Conservation (phyloP, 2,797 vertebrate species). For the Gadopsis marmoratus region DNA sequence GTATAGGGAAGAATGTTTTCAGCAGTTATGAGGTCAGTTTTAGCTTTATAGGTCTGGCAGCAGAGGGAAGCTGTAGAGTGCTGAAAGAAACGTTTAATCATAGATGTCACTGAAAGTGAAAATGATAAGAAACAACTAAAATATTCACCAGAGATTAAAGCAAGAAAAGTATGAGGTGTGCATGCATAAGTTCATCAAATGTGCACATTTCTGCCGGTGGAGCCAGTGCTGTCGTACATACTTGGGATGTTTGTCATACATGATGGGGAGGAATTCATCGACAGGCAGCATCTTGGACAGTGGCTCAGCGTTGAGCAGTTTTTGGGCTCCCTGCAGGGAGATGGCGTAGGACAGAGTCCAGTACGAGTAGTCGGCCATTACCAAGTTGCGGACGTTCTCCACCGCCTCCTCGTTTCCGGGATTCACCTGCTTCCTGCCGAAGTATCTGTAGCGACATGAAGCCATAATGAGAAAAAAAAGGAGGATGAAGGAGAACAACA, state of each 20-base stretch:
- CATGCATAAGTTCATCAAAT: neutral
- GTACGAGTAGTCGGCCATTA: conserved; percentile 92
- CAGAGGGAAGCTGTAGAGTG: neutral
- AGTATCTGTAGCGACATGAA: conserved; percentile 85
- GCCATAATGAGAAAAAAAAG: neutral
- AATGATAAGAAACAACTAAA: neutral
- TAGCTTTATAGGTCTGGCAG: conserved; percentile 18
- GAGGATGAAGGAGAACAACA: neutral
- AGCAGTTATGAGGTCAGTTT: conserved; percentile 36
- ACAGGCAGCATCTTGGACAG: conserved; percentile 96
- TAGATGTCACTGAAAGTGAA: neutral
- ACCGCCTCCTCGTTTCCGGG: conserved; percentile 86
- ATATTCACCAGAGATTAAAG: neutral
- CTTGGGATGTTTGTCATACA: conserved; percentile 98
- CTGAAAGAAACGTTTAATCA: conserved; percentile 1
- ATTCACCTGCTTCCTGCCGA: conserved; percentile 96
- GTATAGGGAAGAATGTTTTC: conserved; percentile 22
- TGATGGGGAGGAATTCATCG: conserved; percentile 97
- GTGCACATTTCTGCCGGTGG: neutral
- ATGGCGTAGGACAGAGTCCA: conserved; percentile 96
- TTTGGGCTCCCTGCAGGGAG: conserved; percentile 91
- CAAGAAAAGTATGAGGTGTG: neutral
- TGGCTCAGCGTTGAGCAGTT: conserved; percentile 91
- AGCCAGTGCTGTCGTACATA: conserved; percentile 72
- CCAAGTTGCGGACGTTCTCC: conserved; percentile 88